These are phyloP conservation scores for Peromyscus eremicus DNA, from an alignment of 2,797 vertebrate genomes.

Conservation along the genomic window DNA sequence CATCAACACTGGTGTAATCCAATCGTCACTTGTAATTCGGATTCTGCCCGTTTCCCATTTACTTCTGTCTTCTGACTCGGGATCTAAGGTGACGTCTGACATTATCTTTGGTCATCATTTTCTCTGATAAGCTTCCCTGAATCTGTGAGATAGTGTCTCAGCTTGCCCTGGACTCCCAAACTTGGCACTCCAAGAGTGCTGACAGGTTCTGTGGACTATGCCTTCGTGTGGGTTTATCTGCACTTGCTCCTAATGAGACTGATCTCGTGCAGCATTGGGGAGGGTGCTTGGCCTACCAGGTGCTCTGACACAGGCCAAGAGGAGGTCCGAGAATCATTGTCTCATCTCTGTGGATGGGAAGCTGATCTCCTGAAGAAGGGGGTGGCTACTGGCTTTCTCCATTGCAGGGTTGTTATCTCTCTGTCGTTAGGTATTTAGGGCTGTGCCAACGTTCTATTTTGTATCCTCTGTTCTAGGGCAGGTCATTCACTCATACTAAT, in stretches of 20 bases:
- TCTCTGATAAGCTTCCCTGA: not conserved
- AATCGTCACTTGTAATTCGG: not conserved
- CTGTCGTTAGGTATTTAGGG: not conserved
- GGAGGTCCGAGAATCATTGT: rapidly evolving
- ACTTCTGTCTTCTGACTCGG: not conserved
- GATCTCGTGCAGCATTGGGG: rapidly evolving
- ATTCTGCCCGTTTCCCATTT: not conserved
- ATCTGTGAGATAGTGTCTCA: no score
- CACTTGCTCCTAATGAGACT: not conserved
- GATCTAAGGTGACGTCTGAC: no score
- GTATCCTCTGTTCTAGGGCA: not conserved
- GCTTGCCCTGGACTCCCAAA: not conserved
- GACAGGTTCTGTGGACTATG: not conserved
- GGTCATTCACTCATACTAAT: not conserved
- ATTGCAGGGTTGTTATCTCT: not conserved
- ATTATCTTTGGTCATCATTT: not conserved
- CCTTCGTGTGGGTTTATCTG: not conserved
- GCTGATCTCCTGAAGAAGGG: not conserved
- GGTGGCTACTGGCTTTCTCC: not conserved
- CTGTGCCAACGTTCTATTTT: not conserved
- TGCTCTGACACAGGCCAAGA: rapidly evolving
- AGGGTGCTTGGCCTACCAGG: rapidly evolving
- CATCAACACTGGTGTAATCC: rapidly evolving
- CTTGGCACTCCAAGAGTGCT: not conserved
- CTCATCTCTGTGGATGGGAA: not conserved